Evolutionary conservation across 2,888 invertebrate genomes (phyloP).

Genomic region (Argyresthia albistria): DNA sequence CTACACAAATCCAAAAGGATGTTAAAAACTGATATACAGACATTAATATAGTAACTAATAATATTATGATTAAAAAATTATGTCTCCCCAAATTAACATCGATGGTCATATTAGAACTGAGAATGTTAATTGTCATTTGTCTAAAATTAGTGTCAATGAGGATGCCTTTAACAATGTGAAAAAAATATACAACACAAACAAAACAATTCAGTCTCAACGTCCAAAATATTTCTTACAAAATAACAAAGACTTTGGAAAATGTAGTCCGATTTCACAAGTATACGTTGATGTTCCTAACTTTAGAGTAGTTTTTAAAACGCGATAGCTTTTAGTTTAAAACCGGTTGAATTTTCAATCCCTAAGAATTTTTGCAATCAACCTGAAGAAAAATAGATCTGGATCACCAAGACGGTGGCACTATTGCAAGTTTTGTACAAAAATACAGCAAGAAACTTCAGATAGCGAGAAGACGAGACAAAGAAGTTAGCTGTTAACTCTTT

Average conservation of each 20-base stretch:
- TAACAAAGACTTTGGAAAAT: slow-evolving; percentile 24
- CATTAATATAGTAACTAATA: slow-evolving; percentile 43
- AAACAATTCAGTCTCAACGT: slow-evolving; percentile 72
- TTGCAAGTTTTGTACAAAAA: slow-evolving; percentile 41
- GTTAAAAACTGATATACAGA: slow-evolving; percentile 65
- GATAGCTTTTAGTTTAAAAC: neutral
- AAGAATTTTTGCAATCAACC: neutral
- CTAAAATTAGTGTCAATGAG: slow-evolving; percentile 10
- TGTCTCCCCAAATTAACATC: slow-evolving; percentile 36
- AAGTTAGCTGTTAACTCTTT: too few species aligned
- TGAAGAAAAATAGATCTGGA: too few species aligned
- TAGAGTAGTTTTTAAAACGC: neutral
- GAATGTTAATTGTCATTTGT: slow-evolving; percentile 3
- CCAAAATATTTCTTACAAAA: slow-evolving; percentile 46
- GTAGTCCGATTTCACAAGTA: slow-evolving; percentile 2
- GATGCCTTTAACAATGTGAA: slow-evolving; percentile 46
- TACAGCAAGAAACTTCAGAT: slow-evolving; percentile 25
- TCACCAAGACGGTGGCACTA: too few species aligned
- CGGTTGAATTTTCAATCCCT: neutral
- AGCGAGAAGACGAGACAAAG: slow-evolving; percentile 29
- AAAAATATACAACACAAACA: slow-evolving; percentile 69
- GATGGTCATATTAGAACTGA: slow-evolving; percentile 19
- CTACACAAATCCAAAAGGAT: slow-evolving; percentile 40
- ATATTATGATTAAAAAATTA: slow-evolving; percentile 24
- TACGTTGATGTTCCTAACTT: slow-evolving; percentile 2